Evolutionary conservation across 2,888 invertebrate species (phyloP).

Genomic region (Drosophila helvetica): DNA sequence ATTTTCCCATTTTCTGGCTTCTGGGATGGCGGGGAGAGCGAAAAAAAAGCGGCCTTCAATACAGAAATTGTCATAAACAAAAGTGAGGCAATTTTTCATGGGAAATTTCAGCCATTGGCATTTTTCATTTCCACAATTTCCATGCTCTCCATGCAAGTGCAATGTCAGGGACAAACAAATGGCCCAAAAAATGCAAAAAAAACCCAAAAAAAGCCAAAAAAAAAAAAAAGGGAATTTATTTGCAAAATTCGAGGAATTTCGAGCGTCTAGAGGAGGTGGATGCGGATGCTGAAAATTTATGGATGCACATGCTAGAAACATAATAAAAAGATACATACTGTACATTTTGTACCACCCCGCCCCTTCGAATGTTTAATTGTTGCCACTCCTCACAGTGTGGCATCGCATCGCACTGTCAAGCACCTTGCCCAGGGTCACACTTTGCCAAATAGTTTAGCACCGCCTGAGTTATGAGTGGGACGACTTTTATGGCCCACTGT

Average conservation of each 20-base stretch:
- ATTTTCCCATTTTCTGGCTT: background rate
- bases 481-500: slow-evolving; percentile 56
- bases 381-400: background rate
- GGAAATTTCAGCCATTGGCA: slow-evolving; percentile 31
- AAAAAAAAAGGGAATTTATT: slow-evolving; percentile 59
- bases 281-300: slow-evolving; percentile 47
- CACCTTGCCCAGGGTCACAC: slow-evolving; percentile 68
- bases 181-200: slow-evolving; percentile 15
- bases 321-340: slow-evolving; percentile 30
- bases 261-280: background rate
- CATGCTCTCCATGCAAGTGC: slow-evolving; percentile 47
- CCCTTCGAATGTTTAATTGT: slow-evolving; percentile 42
- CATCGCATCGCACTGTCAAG: slow-evolving; percentile 57
- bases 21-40: background rate
- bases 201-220: slow-evolving; percentile 8
- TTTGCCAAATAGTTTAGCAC: slow-evolving; percentile 57
- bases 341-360: slow-evolving; percentile 23
- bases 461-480: slow-evolving; percentile 62
- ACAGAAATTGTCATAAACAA: slow-evolving; percentile 53
- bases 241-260: slow-evolving; percentile 28
- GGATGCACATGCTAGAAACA: slow-evolving; percentile 60
- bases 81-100: slow-evolving; percentile 36
- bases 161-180: slow-evolving; percentile 64
- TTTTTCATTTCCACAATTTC: slow-evolving; percentile 27
- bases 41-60: slow-evolving; percentile 13